phyloP scores from a whole-genome alignment of 2,888 invertebrate species.

The Steinernema carpocapsae region DNA sequence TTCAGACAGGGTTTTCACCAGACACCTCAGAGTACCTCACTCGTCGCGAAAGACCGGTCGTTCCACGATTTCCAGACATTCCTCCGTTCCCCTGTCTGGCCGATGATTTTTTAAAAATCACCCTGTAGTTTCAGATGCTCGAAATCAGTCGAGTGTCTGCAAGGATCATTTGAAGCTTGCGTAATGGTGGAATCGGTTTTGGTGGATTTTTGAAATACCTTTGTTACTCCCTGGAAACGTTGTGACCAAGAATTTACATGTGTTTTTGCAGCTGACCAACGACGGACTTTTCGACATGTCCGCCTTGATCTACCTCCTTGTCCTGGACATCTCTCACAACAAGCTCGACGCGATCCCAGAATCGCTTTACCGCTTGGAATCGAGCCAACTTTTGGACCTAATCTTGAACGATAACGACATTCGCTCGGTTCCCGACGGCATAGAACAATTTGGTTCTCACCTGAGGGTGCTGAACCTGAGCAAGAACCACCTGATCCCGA shows the following conservation, averaged over 20 bases:
- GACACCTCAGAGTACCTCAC: too few relatives aligned
- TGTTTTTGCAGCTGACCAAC: constrained; percentile 24
- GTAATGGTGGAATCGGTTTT: too few relatives aligned
- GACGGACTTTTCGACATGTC: constrained; percentile 44
- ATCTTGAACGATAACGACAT: constrained; percentile 4
- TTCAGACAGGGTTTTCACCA: too few relatives aligned
- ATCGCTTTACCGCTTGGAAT: constrained; percentile 9
- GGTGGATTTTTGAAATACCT: too few relatives aligned
- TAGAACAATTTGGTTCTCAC: background rate
- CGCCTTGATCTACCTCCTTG: constrained; percentile 46
- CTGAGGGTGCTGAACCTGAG: constrained; percentile 18
- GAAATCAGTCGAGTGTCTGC: too few relatives aligned
- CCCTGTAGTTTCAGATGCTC: too few relatives aligned
- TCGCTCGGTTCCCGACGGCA: background rate
- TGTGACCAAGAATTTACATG: background rate
- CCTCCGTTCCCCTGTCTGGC: too few relatives aligned
- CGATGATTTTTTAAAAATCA: too few relatives aligned
- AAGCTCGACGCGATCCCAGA: constrained; percentile 35
- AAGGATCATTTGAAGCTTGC: too few relatives aligned
- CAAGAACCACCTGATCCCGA: constrained; percentile 13
- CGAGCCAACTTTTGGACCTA: background rate
- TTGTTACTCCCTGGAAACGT: background rate
- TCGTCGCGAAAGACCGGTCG: too few relatives aligned
- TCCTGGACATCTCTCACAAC: constrained; percentile 46
- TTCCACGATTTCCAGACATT: too few relatives aligned